Evolutionary conservation across 2,113 vertebrate species (phyloP), one percentile per base, ranked within the genome.

Genomic region (Marmota flaviventris): DNA sequence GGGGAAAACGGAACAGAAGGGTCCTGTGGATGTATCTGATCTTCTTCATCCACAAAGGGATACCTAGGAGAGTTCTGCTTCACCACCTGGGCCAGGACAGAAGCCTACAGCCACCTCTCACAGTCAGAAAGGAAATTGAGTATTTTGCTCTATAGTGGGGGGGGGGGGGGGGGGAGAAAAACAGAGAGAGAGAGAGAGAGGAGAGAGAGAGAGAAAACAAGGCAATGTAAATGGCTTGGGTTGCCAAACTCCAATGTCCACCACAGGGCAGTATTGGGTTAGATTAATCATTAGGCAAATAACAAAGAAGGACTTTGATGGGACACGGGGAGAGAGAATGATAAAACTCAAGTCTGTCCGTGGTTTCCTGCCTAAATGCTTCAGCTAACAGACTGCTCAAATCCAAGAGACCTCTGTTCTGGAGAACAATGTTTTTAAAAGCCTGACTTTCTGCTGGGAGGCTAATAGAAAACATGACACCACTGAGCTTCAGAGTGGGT

Each of bases 391-490:
- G 77, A 63, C 45, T 17, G 53, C 61, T 42, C 51, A 53, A 56
- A 70, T 70, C 27, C 42, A 78, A 88, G 17, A 56, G n/a, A 88
- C 34, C 24, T 53, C n/a, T 56, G 84, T n/a, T 90, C 37, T 93
- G 32, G 69, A 95, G 61, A 82, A 78, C 53, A 72, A 63, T 63
- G 24, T 9, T 63, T 63, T 63, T 1, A 27, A 63, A 63, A 63
- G 24, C 61, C 61, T 12, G 48, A 53, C 78, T 85, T 94, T 91
- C 61, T 93, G 42, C 27, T 87, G 53, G 51, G 63, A 87, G 78
- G 25, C 90, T 85, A 82, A 27, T 51, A 83, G 79, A 77, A 93
- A 91, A 61, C 67, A 87, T 51, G 34, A 56, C 65, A 42, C 81
- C 91, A 61, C 77, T 65, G 69, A 86, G 76, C 32, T 82, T 48